A percentile compares a stretch with the other conserved stretches of the same genome.
Evolutionary conservation across 2,113 vertebrate species (phyloP).

Genomic region (Chrysemys picta): DNA sequence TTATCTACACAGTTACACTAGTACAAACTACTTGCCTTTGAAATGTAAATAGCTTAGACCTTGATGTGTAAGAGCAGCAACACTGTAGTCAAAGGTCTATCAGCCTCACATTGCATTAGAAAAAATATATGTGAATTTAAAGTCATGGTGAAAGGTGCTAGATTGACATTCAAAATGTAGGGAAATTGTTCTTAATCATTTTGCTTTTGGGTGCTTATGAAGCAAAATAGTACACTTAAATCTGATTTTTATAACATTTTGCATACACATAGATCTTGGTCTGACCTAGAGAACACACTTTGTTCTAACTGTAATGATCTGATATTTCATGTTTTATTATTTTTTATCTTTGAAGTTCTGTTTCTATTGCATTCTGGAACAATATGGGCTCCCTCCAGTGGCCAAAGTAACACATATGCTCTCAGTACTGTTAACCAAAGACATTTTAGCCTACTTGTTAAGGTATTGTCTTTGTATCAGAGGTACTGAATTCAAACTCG

Average conservation of each 20-base stretch:
- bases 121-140: neutral
- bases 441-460: neutral
- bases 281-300: slow-evolving; percentile 44
- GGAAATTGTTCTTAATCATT: neutral
- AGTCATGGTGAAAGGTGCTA: neutral
- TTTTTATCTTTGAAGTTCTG: neutral
- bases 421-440: neutral
- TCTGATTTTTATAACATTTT: slow-evolving; percentile 24
- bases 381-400: slow-evolving; percentile 78
- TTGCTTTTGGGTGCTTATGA: slow-evolving; percentile 1
- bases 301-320: slow-evolving; percentile 41
- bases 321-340: slow-evolving; percentile 8
- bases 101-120: neutral
- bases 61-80: neutral
- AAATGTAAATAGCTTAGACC: neutral
- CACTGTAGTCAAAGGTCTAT: neutral
- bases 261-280: neutral
- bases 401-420: slow-evolving; percentile 49
- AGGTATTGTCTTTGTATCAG: neutral
- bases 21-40: neutral
- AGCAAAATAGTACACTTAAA: slow-evolving; percentile 46
- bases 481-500: rapidly evolving
- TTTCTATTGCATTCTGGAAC: slow-evolving; percentile 54
- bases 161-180: neutral
- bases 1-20: neutral